Conservation (phyloP, 2,113 vertebrate species). For the Aspidoscelis tigris region DNA sequence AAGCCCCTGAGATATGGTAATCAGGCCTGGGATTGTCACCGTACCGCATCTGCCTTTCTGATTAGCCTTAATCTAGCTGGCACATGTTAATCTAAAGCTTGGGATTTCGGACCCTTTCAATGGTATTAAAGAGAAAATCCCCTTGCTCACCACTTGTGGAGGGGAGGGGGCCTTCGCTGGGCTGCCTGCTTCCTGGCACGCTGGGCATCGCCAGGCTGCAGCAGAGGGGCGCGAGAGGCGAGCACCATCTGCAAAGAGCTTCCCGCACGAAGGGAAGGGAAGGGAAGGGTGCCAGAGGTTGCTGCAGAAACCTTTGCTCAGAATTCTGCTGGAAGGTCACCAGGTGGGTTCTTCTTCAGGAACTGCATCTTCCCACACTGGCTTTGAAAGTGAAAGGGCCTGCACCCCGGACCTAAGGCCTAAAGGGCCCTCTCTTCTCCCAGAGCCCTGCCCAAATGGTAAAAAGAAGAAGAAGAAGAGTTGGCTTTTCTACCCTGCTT, state of each 20-base stretch:
- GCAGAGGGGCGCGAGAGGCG: background rate
- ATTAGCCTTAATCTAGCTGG: conserved; percentile 82
- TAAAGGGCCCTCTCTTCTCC: too few species aligned
- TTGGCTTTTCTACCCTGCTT: too few species aligned
- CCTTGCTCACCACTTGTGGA: conserved; percentile 31
- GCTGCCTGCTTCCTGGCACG: background rate
- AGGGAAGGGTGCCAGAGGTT: background rate
- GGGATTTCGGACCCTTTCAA: conserved; percentile 69
- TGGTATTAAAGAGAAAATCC: conserved; percentile 73
- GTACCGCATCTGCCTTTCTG: conserved; percentile 69
- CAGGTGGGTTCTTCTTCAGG: too few species aligned
- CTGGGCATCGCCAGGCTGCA: background rate
- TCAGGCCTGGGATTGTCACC: conserved; percentile 74
- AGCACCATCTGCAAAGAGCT: too few species aligned
- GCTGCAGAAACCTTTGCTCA: too few species aligned
- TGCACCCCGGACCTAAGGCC: too few species aligned
- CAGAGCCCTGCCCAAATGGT: too few species aligned
- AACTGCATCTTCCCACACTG: too few species aligned
- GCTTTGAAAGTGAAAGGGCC: too few species aligned
- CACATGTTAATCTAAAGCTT: conserved; percentile 65
- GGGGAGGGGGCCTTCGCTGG: background rate
- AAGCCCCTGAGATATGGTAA: conserved; percentile 68
- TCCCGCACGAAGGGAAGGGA: too few species aligned
- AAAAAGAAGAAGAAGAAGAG: too few species aligned
- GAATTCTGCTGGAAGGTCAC: too few species aligned